phyloP scores from a whole-genome alignment of 1,140 invertebrate genomes.

The Vollenhovia emeryi region DNA sequence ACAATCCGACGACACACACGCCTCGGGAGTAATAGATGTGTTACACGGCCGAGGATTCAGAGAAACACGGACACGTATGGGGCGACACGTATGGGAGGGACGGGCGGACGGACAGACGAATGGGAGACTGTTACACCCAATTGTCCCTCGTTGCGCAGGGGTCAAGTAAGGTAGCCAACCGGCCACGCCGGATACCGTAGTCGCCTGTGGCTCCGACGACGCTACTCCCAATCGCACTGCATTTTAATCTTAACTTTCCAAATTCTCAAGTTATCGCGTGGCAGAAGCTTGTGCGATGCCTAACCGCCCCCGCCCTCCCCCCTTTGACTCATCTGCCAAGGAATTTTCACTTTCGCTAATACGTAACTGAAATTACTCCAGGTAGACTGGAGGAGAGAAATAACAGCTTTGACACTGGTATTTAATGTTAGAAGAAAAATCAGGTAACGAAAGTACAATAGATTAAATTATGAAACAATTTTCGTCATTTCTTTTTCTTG shows the following conservation, averaged over 20 bases:
- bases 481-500: not conserved
- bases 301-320: no score
- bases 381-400: not conserved
- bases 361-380: not conserved
- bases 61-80: constrained; percentile 78
- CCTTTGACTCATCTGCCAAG: not conserved
- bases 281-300: not conserved
- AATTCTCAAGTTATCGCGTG: not conserved
- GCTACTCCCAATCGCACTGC: constrained; percentile 20
- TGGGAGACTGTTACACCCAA: constrained; percentile 85
- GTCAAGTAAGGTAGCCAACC: constrained; percentile 84
- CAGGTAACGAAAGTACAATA: not conserved
- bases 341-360: not conserved
- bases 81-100: constrained; percentile 61
- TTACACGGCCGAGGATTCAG: constrained; percentile 81
- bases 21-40: constrained; percentile 75
- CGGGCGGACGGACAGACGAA: constrained; percentile 77
- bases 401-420: not conserved
- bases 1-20: constrained; percentile 23
- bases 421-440: not conserved
- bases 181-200: constrained; percentile 76
- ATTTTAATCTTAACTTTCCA: constrained; percentile 31
- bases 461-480: not conserved
- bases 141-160: constrained; percentile 84
- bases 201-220: constrained; percentile 42